These are phyloP conservation scores for Heteractis magnifica DNA, from an alignment of 92 coral and sea anemone species.

Conservation along the genomic window DNA sequence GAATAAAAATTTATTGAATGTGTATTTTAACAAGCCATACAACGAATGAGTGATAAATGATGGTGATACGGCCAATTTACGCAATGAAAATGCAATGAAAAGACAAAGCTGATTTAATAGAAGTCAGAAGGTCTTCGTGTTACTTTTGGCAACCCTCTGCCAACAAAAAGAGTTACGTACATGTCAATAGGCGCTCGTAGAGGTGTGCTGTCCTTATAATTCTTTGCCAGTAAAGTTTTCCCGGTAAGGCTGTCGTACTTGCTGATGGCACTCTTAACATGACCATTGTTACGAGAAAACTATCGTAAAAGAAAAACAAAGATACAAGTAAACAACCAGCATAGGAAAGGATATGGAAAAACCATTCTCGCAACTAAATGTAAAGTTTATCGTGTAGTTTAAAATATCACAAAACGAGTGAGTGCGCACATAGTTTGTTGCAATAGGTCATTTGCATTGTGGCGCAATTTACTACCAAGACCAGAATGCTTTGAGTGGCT, in stretches of 20 bases:
- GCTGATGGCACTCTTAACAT: constrained; percentile 52
- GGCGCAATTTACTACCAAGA: too few species aligned
- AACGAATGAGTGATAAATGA: too few species aligned
- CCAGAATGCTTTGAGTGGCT: too few species aligned
- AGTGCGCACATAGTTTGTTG: too few species aligned
- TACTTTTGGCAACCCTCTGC: too few species aligned
- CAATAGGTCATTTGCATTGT: too few species aligned
- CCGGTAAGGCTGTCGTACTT: constrained; percentile 55
- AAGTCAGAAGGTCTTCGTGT: neutral
- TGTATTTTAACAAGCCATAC: too few species aligned
- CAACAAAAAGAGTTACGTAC: constrained; percentile 5
- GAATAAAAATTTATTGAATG: neutral
- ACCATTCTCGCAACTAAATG: too few species aligned
- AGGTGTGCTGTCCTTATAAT: constrained; percentile 41
- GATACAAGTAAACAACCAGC: neutral
- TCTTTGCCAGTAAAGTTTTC: constrained; percentile 22
- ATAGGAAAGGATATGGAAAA: neutral
- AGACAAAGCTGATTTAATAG: neutral
- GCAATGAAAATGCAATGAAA: neutral
- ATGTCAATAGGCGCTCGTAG: constrained; percentile 39
- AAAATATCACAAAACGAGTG: too few species aligned
- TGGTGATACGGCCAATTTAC: too few species aligned
- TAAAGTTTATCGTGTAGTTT: too few species aligned
- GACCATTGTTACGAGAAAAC: constrained; percentile 45
- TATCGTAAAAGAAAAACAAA: constrained; percentile 1